Evolutionary conservation across 2,888 invertebrate species (phyloP), one percentile per base, ranked within the genome.

Genomic region (Brachyopa scutellaris): DNA sequence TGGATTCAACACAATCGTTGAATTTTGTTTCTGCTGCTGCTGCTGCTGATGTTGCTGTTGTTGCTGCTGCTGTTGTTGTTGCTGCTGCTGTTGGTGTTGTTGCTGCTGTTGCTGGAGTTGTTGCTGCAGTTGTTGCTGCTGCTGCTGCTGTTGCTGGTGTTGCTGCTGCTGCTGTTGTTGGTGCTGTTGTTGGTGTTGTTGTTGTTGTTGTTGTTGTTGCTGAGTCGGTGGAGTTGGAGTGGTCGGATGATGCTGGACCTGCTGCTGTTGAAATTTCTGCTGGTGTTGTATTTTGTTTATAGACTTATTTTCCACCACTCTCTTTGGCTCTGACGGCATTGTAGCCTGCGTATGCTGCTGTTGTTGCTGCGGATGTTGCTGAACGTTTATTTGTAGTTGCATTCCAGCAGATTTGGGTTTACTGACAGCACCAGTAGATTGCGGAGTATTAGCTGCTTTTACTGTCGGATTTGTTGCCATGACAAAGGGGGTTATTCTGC

Each of bases 1-100:
- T 2, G 85, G 85, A 53, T 84, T 85, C 2, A 85, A 59, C 9
- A 85, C 51, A 17, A 84, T 53, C 21, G 73, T 84, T n/a, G 83
- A 49, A 15, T 77, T 77, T 29, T 74, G 74, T 17, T 66, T 70
- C n/a, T 66, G 80, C n/a, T 73, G 83, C 13, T 49, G 80, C 31
- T 77, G 82, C 29, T 72, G 84, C 9, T 84, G 70, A 7, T 57
- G 82, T 19, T 78, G 79, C 7, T 84, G 82, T 9, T 82, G 84
- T 19, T 62, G 84, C 5, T 40, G 2, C 76, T 36, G 82, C 76
- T 31, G 72, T 36, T 85, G 80, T 47, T 84, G 85, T 29, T 85
- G 53, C 40, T 85, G 59, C 49, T 83, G 79, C 15, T 85, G 86
- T 47, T 82, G 69, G 4, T 66, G 62, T n/a, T n/a, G n/a, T 26